phyloP scores from a whole-genome alignment of 2,888 invertebrate genomes.

The Orchesella flavescens region DNA sequence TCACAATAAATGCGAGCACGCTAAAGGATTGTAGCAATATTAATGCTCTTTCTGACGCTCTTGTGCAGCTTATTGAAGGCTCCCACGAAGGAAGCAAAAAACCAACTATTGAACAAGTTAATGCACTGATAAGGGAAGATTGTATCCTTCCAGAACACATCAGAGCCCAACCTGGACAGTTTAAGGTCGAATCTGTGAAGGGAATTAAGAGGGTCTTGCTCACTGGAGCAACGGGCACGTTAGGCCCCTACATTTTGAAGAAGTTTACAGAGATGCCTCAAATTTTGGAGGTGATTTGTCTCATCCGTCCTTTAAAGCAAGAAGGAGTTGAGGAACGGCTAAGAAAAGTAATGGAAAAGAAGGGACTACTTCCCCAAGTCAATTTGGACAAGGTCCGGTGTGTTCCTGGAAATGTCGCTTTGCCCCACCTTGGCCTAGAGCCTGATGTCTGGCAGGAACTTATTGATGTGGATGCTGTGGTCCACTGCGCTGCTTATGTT shows the following conservation, averaged over 20 bases:
- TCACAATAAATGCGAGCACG: background rate
- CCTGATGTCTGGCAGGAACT: background rate
- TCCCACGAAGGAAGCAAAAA: background rate
- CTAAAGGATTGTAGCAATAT: background rate
- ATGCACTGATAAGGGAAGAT: background rate
- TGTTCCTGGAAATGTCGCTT: background rate
- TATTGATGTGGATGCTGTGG: background rate
- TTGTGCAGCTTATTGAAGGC: too few relatives aligned
- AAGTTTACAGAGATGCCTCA: too few relatives aligned
- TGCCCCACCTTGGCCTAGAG: background rate
- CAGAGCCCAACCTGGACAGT: background rate
- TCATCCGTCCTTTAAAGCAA: too few relatives aligned
- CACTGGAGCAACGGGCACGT: background rate
- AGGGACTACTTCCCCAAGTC: too few relatives aligned
- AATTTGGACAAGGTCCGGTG: background rate
- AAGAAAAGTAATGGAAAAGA: too few relatives aligned
- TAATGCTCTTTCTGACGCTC: too few relatives aligned
- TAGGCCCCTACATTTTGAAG: background rate
- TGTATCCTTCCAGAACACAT: background rate
- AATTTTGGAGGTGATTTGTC: background rate
- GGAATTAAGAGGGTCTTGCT: background rate
- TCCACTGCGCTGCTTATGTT: background rate
- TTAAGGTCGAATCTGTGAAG: too few relatives aligned
- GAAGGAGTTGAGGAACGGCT: too few relatives aligned
- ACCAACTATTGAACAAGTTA: background rate